These are phyloP conservation scores for Apamea crenata DNA, from an alignment of 2,888 invertebrate genomes.

Conservation along the genomic window DNA sequence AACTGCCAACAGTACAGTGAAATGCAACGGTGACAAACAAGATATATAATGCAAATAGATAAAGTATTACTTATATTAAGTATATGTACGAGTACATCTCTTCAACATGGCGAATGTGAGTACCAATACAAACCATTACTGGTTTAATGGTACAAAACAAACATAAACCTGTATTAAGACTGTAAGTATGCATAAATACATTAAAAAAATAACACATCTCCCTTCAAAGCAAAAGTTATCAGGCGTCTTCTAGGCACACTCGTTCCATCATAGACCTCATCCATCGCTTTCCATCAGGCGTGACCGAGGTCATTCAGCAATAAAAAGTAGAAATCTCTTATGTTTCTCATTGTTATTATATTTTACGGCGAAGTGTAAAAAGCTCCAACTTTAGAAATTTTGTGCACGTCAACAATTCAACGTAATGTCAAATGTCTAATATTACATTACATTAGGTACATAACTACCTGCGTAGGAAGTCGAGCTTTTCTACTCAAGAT, in stretches of 20 bases:
- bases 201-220: too few species aligned
- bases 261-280: too few species aligned
- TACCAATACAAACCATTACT: too few species aligned
- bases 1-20: neutral
- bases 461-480: neutral
- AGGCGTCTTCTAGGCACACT: neutral
- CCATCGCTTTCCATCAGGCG: neutral
- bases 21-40: neutral
- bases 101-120: too few species aligned
- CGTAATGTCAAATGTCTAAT: neutral
- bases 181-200: too few species aligned
- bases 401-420: neutral
- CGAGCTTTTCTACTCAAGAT: slow-evolving; percentile 4
- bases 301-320: neutral
- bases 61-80: neutral
- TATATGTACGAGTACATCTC: too few species aligned
- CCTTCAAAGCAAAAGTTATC: neutral
- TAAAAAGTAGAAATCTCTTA: neutral
- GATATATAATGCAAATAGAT: neutral
- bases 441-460: slow-evolving; percentile 7
- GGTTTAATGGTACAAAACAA: too few species aligned
- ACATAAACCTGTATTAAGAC: too few species aligned
- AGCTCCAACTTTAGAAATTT: neutral
- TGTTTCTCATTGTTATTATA: neutral
- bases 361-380: neutral